These are phyloP conservation scores for Chaetophractus vellerosus DNA, from an alignment of 2,797 vertebrate genomes.

Conservation along the genomic window DNA sequence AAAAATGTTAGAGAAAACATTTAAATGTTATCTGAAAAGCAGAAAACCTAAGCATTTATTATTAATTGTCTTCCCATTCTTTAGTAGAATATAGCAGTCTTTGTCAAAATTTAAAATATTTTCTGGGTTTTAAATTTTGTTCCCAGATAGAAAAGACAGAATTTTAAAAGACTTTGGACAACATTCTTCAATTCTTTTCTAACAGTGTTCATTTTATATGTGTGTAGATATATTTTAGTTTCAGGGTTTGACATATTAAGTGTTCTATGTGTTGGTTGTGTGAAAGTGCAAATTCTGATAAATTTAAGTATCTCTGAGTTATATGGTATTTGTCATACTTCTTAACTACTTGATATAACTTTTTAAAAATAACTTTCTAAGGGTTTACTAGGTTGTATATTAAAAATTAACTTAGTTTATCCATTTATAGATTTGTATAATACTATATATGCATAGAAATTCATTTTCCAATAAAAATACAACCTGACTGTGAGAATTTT, in stretches of 20 bases:
- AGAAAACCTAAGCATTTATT: background rate
- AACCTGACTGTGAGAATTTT: background rate
- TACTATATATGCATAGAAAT: background rate
- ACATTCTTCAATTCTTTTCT: background rate
- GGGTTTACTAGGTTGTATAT: background rate
- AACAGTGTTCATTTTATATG: background rate
- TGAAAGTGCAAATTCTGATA: slow-evolving; percentile 12
- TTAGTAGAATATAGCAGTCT: slow-evolving; percentile 20
- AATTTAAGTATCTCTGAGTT: background rate
- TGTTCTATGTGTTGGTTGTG: background rate
- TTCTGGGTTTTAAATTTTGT: background rate
- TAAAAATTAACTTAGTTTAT: background rate
- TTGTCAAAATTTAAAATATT: background rate
- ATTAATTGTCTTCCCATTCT: background rate
- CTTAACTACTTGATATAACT: background rate
- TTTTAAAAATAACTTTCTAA: background rate
- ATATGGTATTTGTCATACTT: background rate
- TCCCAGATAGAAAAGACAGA: background rate
- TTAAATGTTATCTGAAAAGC: background rate
- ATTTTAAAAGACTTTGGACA: slow-evolving; percentile 25
- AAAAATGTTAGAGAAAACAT: background rate
- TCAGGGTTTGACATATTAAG: background rate
- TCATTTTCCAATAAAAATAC: background rate
- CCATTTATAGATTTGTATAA: background rate
- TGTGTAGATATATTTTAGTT: background rate